A percentile compares a stretch with the other conserved stretches of the same genome.
Conservation (phyloP, 2,888 invertebrate species). For the Lutraria lutraria region DNA sequence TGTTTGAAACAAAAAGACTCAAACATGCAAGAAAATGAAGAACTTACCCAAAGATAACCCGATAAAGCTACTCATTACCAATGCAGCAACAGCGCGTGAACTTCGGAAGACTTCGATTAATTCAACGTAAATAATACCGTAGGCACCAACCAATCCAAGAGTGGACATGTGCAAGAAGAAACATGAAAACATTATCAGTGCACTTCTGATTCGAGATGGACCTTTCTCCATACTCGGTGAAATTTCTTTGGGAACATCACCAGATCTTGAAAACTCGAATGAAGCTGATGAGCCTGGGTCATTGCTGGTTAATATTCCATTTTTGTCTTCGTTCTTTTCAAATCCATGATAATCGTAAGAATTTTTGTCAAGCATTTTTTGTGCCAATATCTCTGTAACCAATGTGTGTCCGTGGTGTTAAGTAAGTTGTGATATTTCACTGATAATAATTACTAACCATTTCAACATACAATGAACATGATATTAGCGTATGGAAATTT, state of each 20-base stretch:
- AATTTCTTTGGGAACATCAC: background rate
- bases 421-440: no score
- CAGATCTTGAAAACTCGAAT: background rate
- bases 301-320: background rate
- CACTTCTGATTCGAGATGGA: slow-evolving; percentile 23
- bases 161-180: slow-evolving; percentile 36
- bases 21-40: background rate
- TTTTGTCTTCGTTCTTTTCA: background rate
- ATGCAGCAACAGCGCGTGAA: slow-evolving; percentile 48
- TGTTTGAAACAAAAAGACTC: no score
- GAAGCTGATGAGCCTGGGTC: background rate
- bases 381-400: no score
- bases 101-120: slow-evolving; percentile 49
- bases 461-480: no score
- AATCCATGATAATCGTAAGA: background rate
- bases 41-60: slow-evolving; percentile 44
- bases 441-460: no score
- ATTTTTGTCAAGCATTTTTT: background rate
- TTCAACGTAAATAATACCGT: slow-evolving; percentile 62
- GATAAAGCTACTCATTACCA: slow-evolving; percentile 56
- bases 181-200: slow-evolving; percentile 53
- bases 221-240: background rate
- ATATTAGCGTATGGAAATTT: no score
- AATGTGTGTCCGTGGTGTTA: no score
- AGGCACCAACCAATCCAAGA: slow-evolving; percentile 43